Evolutionary conservation across 2,113 vertebrate species (phyloP).

Genomic region (Fulmarus glacialis): DNA sequence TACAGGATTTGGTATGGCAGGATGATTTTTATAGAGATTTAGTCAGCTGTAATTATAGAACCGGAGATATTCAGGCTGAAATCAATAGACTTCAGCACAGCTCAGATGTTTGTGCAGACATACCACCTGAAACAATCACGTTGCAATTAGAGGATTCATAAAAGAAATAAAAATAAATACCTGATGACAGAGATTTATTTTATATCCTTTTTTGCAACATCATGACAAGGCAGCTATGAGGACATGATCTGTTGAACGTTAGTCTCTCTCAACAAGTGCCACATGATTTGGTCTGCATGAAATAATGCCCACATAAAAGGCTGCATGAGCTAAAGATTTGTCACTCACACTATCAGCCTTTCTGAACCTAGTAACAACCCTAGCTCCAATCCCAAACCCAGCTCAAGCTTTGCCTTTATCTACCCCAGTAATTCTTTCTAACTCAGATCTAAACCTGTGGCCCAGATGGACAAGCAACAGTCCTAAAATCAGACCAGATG

Average conservation of each 20-base stretch:
- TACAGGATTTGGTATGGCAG: not conserved
- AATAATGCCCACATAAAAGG: not conserved
- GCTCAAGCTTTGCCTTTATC: not conserved
- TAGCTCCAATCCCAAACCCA: not conserved
- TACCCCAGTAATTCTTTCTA: not conserved
- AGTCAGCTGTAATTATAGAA: not conserved
- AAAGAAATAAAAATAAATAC: not conserved
- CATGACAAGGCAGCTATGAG: not conserved
- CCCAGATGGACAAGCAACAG: not conserved
- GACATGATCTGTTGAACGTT: not conserved
- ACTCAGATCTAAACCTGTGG: not conserved
- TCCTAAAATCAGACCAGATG: not conserved
- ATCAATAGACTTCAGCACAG: not conserved
- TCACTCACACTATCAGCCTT: not conserved
- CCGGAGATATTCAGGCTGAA: not conserved
- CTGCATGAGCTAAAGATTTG: not conserved
- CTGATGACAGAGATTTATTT: not conserved
- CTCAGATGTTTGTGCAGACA: not conserved
- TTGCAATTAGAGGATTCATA: not conserved
- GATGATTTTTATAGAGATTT: constrained; percentile 19
- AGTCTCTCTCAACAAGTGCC: not conserved
- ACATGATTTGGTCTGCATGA: not conserved
- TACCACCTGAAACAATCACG: not conserved
- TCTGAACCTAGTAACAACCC: not conserved
- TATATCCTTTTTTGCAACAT: not conserved